Percentiles rank a stretch among this genome's conserved stretches.
phyloP scores from a whole-genome alignment of 2,888 invertebrate genomes.

The Leptarthrus brevirostris region DNA sequence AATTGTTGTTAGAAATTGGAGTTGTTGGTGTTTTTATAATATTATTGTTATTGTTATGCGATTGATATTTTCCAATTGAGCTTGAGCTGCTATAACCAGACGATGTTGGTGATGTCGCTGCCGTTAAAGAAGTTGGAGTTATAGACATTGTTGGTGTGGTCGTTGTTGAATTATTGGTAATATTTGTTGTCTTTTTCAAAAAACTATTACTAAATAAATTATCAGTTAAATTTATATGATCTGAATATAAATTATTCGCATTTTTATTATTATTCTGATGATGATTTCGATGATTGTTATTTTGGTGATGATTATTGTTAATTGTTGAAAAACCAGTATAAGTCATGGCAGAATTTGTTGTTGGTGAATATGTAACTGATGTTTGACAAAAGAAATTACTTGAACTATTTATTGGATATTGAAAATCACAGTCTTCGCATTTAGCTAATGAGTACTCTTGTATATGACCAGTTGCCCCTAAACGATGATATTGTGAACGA shows the following conservation, averaged over 20 bases:
- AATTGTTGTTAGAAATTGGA: conserved; percentile 50
- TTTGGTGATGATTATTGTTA: conserved; percentile 1
- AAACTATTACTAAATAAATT: conserved; percentile 52
- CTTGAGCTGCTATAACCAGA: conserved; percentile 51
- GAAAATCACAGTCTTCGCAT: conserved; percentile 70
- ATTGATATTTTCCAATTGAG: conserved; percentile 53
- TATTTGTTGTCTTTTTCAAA: conserved; percentile 50
- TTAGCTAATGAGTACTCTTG: conserved; percentile 72
- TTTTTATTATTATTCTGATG: conserved; percentile 30
- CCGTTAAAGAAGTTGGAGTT: conserved; percentile 45
- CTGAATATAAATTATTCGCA: conserved; percentile 47
- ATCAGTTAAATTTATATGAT: conserved; percentile 46
- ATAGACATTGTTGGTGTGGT: conserved; percentile 52
- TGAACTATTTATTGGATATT: conserved; percentile 61
- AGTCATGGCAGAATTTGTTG: conserved; percentile 53
- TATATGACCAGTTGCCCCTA: conserved; percentile 70
- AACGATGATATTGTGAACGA: conserved; percentile 73
- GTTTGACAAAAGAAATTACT: conserved; percentile 56
- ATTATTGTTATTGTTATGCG: conserved; percentile 30
- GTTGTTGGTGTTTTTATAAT: conserved; percentile 26
- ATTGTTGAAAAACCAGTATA: conserved; percentile 43
- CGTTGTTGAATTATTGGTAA: conserved; percentile 52
- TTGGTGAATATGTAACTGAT: conserved; percentile 55
- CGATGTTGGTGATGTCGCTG: conserved; percentile 50
- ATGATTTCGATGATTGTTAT: conserved; percentile 42